Evolutionary conservation across 1,140 invertebrate genomes (phyloP), one percentile per base, ranked within the genome.

Genomic region (Stenopsyche tienmushanensis): DNA sequence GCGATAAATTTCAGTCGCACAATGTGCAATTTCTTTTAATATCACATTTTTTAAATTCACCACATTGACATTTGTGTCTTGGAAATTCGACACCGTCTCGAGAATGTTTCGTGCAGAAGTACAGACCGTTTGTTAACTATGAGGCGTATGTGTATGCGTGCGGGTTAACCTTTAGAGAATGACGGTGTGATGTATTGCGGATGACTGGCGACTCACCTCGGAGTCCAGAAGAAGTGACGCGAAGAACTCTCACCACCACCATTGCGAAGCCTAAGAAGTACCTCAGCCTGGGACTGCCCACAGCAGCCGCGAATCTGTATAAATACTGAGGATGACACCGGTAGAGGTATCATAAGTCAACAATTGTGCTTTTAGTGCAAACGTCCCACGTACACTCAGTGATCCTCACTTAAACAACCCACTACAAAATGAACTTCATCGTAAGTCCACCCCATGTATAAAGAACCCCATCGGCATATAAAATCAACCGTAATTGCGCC

Each of bases 271-370:
- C 54, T 39, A 55, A 62, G 49, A 62, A 20, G 52, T 58, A 50
- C 66, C 24, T 29, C 54, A 25, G 18, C 49, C 62, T 42, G 49
- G 53, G 41, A 42, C 65, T 60, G 64, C 63, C 63, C 63, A 69
- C 67, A 39, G 52, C 64, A 47, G 29, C 8, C 39, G 29, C 52
- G 34, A 29, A 58, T 52, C 17, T 25, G 64, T 70, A 70, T 70
- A 70, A 66, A 70, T 70, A 70, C 62, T 15, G 68, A 70, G 62
- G 68, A 70, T 70, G 68, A 70, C 68, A 70, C 68, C 39, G 62
- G 26, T 39, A 26, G 41, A 26, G 41, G 59, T 25, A 70, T 66
- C 68, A 70, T 34, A 70, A 66, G 55, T 64, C 63, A 25, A 60
- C 64, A 45, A 66, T 64, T 53, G 64, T 64, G 53, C 67, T 68